These are phyloP conservation scores for Melanotaenia nigrans DNA, from an alignment of 2,797 vertebrate genomes.

Conservation along the genomic window DNA sequence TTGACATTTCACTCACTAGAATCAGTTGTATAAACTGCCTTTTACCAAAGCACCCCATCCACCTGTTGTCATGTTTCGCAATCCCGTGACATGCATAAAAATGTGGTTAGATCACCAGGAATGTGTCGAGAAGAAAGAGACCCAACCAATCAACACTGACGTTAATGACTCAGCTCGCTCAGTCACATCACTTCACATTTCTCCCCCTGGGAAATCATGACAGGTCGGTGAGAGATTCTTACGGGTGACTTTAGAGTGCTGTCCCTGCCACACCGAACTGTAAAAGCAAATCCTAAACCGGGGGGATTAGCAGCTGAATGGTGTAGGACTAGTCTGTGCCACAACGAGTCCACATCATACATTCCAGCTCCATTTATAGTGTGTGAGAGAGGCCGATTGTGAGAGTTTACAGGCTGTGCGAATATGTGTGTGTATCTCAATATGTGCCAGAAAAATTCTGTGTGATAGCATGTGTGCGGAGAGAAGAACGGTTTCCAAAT, in stretches of 20 bases:
- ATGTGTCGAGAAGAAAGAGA: slow-evolving; percentile 38
- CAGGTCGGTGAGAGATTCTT: slow-evolving; percentile 67
- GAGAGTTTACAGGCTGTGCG: slow-evolving; percentile 14
- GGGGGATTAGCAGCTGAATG: slow-evolving; percentile 73
- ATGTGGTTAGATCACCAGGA: slow-evolving; percentile 33
- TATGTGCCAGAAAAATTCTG: not conserved
- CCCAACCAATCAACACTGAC: slow-evolving; percentile 26
- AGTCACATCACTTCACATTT: slow-evolving; percentile 54
- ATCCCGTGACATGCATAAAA: slow-evolving; percentile 35
- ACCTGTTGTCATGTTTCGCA: slow-evolving; percentile 51
- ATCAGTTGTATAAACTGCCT: slow-evolving; percentile 21
- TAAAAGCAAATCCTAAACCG: slow-evolving; percentile 70
- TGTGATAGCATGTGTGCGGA: not conserved
- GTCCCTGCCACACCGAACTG: slow-evolving; percentile 48
- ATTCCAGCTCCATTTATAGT: slow-evolving; percentile 69
- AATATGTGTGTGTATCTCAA: not conserved
- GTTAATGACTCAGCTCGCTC: slow-evolving; percentile 70
- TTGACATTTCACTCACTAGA: slow-evolving; percentile 31
- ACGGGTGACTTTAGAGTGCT: slow-evolving; percentile 44
- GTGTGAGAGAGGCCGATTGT: slow-evolving; percentile 29
- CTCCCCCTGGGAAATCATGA: slow-evolving; percentile 61
- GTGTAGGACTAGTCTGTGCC: slow-evolving; percentile 60
- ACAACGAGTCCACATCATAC: slow-evolving; percentile 63
- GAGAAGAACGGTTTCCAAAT: slow-evolving; percentile 25
- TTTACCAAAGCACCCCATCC: slow-evolving; percentile 18